A percentile compares a stretch with the other conserved stretches of the same genome.
phyloP scores from a whole-genome alignment of 2,113 vertebrate species.

The Barbus barbus region DNA sequence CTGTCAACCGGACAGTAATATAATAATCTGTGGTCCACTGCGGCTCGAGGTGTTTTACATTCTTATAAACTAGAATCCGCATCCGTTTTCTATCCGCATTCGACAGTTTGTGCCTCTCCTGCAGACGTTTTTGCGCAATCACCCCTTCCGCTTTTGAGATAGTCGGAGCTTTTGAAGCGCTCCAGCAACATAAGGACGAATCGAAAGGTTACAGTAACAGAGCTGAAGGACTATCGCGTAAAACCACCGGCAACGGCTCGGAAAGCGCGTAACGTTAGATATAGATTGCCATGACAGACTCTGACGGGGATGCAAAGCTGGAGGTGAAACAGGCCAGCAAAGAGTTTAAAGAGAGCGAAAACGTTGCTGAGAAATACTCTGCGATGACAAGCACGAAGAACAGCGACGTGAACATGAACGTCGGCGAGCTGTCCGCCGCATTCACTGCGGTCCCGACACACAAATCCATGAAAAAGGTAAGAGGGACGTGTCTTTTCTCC shows the following conservation, averaged over 20 bases:
- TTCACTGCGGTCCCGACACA: slow-evolving; percentile 78
- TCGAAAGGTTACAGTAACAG: slow-evolving; percentile 53
- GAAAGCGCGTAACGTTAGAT: not conserved
- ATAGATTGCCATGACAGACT: slow-evolving; percentile 67
- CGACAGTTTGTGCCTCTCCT: not conserved
- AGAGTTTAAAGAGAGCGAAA: slow-evolving; percentile 82
- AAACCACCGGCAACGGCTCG: not conserved
- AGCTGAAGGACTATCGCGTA: slow-evolving; percentile 21
- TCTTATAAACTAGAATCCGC: slow-evolving; percentile 21
- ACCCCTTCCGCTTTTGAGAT: not conserved
- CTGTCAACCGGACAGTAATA: slow-evolving; percentile 64
- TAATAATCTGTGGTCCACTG: slow-evolving; percentile 48
- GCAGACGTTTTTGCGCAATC: not conserved
- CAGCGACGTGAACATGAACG: slow-evolving; percentile 78
- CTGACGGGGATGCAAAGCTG: slow-evolving; percentile 61
- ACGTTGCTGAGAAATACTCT: slow-evolving; percentile 81
- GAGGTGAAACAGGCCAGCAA: slow-evolving; percentile 81
- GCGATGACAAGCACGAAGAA: slow-evolving; percentile 78
- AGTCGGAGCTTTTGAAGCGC: not conserved
- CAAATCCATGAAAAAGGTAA: slow-evolving; percentile 82
- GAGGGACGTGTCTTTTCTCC: not conserved
- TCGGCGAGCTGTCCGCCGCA: slow-evolving; percentile 75
- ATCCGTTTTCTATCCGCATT: not conserved
- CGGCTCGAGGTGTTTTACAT: slow-evolving; percentile 29
- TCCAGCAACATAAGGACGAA: slow-evolving; percentile 50